These are phyloP conservation scores for Heliconius himera DNA, from an alignment of 1,140 invertebrate genomes.

Conservation along the genomic window DNA sequence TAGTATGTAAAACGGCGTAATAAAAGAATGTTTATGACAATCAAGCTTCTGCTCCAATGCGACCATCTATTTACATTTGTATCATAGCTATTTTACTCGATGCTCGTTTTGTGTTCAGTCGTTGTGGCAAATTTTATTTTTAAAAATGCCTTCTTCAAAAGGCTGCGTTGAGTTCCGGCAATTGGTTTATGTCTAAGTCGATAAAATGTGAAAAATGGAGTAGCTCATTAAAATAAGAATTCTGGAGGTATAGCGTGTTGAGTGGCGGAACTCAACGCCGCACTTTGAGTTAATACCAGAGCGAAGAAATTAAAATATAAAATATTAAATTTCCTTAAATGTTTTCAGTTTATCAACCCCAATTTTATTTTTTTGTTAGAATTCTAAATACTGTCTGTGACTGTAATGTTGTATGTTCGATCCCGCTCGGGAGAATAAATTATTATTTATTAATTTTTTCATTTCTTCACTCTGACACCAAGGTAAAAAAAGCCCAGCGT, in stretches of 20 bases:
- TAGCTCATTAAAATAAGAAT: too few species aligned
- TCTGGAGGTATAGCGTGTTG: background rate
- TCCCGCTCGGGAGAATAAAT: too few species aligned
- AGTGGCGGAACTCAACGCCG: background rate
- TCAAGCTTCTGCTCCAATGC: background rate
- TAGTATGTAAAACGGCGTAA: conserved; percentile 34
- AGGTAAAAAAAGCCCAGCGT: too few species aligned
- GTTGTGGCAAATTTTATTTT: background rate
- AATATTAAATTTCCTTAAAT: background rate
- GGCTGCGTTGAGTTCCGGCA: too few species aligned
- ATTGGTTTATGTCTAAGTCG: background rate
- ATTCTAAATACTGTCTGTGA: too few species aligned
- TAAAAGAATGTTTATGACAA: conserved; percentile 28
- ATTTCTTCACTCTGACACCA: too few species aligned
- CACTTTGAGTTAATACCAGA: background rate
- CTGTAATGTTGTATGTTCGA: too few species aligned
- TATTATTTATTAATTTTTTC: too few species aligned
- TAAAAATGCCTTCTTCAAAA: background rate
- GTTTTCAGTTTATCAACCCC: background rate
- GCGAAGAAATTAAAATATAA: background rate
- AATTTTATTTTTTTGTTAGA: too few species aligned
- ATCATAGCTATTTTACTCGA: background rate
- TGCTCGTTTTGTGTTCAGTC: background rate
- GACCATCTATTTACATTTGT: background rate
- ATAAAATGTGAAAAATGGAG: background rate